A percentile compares a stretch with the other conserved stretches of the same genome.
These are phyloP conservation scores for Pangasius krempfi DNA, from an alignment of 2,797 vertebrate genomes.

Conservation along the genomic window DNA sequence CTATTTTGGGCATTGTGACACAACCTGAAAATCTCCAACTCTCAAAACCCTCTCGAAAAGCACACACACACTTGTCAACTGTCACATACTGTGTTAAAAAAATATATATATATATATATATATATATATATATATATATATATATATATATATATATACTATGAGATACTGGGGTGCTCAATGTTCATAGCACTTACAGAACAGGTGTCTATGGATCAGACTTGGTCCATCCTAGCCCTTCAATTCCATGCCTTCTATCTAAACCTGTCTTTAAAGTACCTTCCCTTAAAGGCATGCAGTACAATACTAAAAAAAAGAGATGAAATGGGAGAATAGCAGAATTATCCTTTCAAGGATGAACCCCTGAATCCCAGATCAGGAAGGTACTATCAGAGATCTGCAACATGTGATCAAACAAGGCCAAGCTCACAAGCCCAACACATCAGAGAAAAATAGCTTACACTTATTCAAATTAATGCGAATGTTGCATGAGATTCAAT, in stretches of 20 bases:
- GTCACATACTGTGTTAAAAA: no score
- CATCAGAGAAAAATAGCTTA: not conserved
- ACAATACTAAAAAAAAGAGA: not conserved
- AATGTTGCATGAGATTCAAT: constrained; percentile 51
- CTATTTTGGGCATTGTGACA: not conserved
- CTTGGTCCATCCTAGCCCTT: not conserved
- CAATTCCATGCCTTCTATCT: not conserved
- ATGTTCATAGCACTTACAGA: not conserved
- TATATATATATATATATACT: not conserved
- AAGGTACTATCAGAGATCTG: not conserved
- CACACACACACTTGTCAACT: no score
- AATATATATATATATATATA: no score
- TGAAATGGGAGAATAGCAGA: not conserved
- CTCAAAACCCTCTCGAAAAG: not conserved
- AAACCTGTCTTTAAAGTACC: not conserved
- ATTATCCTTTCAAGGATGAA: not conserved
- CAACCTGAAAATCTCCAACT: not conserved
- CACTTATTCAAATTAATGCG: not conserved
- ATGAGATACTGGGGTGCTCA: not conserved
- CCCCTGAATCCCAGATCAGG: not conserved
- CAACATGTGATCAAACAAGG: not conserved
- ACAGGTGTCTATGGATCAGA: not conserved
- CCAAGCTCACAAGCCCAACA: not conserved
- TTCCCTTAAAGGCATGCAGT: not conserved
- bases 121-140: no score